Evolutionary conservation across 1,140 invertebrate species (phyloP).

Genomic region (Procambarus virginalis): DNA sequence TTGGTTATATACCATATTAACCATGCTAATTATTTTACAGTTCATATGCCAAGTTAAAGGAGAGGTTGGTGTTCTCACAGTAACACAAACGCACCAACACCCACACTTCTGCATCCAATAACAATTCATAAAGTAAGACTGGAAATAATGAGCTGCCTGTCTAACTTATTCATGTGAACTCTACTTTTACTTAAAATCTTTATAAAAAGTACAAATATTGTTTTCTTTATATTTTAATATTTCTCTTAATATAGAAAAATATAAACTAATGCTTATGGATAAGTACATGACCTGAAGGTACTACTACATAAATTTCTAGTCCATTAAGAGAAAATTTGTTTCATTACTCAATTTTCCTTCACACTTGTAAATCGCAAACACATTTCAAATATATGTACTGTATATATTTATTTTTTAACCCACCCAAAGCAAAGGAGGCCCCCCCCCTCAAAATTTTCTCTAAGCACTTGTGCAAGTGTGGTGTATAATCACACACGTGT

Average conservation of each 20-base stretch:
- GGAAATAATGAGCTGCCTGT: not conserved
- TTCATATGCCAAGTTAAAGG: not conserved
- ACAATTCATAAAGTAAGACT: not conserved
- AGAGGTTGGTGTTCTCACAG: not conserved
- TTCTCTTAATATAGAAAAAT: conserved; percentile 10
- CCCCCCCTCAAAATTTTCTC: not conserved
- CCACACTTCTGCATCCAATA: not conserved
- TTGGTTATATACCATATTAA: not conserved
- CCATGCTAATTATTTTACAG: not conserved
- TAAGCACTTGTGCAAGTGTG: not conserved
- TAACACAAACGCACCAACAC: not conserved
- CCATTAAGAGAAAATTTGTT: not conserved
- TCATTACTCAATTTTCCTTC: not conserved
- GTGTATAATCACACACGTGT: not conserved
- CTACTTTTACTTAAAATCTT: not conserved
- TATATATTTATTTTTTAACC: not conserved
- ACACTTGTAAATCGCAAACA: not conserved
- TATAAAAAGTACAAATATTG: conserved; percentile 14
- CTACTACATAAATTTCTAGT: not conserved
- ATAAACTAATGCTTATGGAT: conserved; percentile 1
- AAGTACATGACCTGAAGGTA: conserved; percentile 6
- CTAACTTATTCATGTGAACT: not conserved
- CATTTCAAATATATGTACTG: not conserved
- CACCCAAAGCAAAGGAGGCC: not conserved
- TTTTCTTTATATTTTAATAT: not conserved